Evolutionary conservation across 2,797 vertebrate genomes (phyloP).

Genomic region (Okamejei kenojei): DNA sequence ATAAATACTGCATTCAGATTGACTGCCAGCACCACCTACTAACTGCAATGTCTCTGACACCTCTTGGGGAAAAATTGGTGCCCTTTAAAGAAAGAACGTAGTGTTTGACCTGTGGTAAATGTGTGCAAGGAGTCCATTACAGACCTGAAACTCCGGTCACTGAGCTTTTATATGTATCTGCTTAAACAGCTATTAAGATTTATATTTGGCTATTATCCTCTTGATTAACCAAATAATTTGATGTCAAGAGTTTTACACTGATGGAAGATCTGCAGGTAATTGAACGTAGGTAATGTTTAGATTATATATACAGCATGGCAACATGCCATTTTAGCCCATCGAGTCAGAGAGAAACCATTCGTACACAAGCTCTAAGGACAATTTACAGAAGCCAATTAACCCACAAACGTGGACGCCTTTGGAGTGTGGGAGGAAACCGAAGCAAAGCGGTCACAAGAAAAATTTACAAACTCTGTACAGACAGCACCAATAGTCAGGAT

Average conservation of each 20-base stretch:
- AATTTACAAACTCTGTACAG: too few species aligned
- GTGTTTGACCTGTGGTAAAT: neutral
- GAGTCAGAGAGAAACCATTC: too few species aligned
- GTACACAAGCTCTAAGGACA: too few species aligned
- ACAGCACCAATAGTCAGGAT: too few species aligned
- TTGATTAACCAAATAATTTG: neutral
- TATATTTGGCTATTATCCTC: neutral
- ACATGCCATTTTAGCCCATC: too few species aligned
- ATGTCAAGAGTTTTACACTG: neutral
- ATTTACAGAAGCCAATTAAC: too few species aligned
- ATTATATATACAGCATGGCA: too few species aligned
- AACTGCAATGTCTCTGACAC: neutral
- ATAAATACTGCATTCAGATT: constrained; percentile 11
- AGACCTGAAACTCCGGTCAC: neutral
- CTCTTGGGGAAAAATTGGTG: neutral
- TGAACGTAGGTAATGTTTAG: too few species aligned
- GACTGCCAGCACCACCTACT: neutral
- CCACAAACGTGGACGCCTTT: too few species aligned
- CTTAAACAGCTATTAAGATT: neutral
- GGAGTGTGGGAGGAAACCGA: too few species aligned
- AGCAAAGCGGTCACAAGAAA: too few species aligned
- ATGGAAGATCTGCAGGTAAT: neutral
- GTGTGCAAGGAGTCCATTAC: neutral
- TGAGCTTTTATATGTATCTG: too few species aligned
- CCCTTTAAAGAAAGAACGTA: neutral